These are phyloP conservation scores for Phalacrocorax pelagicus DNA, from an alignment of 2,113 vertebrate genomes.

Conservation along the genomic window DNA sequence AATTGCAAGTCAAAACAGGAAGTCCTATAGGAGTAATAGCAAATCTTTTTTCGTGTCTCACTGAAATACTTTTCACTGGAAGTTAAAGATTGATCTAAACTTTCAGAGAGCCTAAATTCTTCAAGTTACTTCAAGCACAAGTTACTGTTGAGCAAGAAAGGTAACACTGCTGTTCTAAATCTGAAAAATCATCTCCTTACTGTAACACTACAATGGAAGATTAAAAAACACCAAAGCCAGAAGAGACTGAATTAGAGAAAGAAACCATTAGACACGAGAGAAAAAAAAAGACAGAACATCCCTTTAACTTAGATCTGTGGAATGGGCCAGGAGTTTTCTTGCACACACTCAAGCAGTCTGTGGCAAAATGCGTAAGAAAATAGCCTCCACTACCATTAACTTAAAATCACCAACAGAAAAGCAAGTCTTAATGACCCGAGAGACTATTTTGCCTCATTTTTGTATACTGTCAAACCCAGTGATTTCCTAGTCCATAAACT, in stretches of 20 bases:
- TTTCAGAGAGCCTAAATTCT: not conserved
- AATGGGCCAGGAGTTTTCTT: not conserved
- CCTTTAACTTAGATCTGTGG: not conserved
- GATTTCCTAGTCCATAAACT: not conserved
- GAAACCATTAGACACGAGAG: no score
- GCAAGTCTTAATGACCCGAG: not conserved
- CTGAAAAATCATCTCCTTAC: not conserved
- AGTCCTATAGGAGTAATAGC: not conserved
- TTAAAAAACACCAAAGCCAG: not conserved
- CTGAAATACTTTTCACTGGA: not conserved
- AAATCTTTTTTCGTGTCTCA: not conserved
- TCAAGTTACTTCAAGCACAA: not conserved
- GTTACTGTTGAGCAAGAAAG: not conserved
- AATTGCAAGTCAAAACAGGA: not conserved
- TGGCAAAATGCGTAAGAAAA: not conserved
- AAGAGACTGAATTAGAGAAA: not conserved
- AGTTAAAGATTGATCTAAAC: not conserved
- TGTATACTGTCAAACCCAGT: not conserved
- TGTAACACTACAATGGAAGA: not conserved
- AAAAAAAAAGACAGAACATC: not conserved
- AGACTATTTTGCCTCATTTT: not conserved
- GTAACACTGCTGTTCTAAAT: not conserved
- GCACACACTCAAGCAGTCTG: not conserved
- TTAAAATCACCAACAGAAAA: not conserved
- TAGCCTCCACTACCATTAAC: not conserved